Conservation (phyloP, 2,797 vertebrate genomes). For the Malacoraja senta region DNA sequence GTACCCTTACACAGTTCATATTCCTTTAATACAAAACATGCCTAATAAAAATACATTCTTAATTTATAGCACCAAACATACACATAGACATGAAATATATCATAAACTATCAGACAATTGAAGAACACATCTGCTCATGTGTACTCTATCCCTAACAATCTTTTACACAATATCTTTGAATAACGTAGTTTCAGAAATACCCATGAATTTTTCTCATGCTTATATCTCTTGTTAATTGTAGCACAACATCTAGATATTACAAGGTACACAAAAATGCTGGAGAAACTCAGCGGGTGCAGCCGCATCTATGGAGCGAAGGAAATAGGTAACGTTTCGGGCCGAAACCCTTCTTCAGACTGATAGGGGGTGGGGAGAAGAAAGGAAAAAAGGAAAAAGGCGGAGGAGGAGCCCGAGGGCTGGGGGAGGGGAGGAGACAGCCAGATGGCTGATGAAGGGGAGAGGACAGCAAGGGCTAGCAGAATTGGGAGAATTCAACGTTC, state of each 20-base stretch:
- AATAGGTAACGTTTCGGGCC: too few relatives aligned
- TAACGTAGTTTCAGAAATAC: neutral
- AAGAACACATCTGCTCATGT: neutral
- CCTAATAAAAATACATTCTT: neutral
- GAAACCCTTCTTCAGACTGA: too few relatives aligned
- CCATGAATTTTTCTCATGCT: neutral
- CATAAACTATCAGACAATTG: neutral
- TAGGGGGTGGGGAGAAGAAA: too few relatives aligned
- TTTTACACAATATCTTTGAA: neutral
- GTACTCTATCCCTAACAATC: neutral
- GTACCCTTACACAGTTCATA: neutral
- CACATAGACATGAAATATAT: neutral
- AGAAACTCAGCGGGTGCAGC: too few relatives aligned
- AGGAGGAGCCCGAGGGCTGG: too few relatives aligned
- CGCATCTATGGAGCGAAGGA: too few relatives aligned
- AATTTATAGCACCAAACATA: neutral
- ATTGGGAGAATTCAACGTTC: too few relatives aligned
- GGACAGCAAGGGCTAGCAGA: too few relatives aligned
- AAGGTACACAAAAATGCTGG: too few relatives aligned
- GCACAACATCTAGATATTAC: neutral
- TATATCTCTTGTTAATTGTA: neutral
- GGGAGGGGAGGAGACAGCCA: too few relatives aligned
- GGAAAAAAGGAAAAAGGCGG: too few relatives aligned
- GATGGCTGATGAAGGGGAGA: too few relatives aligned
- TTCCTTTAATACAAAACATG: neutral